Base-by-base conservation (phyloP, 1,140 invertebrate genomes). In the Cherax quadricarinatus region DNA sequence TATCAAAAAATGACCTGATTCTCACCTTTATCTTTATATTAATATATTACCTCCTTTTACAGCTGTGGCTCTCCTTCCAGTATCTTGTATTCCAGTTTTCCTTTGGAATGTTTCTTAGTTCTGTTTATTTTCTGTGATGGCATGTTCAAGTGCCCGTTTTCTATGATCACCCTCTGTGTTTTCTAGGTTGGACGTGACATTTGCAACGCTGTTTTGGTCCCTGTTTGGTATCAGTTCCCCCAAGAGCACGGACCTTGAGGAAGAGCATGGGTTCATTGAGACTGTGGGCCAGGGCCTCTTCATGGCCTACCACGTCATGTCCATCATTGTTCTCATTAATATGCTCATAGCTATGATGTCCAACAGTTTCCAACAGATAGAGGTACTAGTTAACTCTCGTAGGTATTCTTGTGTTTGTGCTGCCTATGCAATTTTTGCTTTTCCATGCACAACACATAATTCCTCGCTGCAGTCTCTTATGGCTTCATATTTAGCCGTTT, bases 341-440 rank as follows among this genome's bases (percentile, higher is more conserved):
- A 98, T 99, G 97, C 96, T 99, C 7, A 99, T 99, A 95, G 98
- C 98, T 94, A 99, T 99, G 98, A 99, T 99, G 98, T 98, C 97
- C 66, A 98, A 98, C 95, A 98, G 98, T 1, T 99, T 98, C 95
- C 97, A 98, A 95, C 97, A 98, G 57, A 99, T 98, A 94, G 98
- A 97, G 93, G 97, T 98, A 96, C 78, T 73, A 60, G 48, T 60
- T 75, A 41, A 53, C 12, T n/a, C 53, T 57, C 57, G 14, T 62
- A 48, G 60, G 48, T 70, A 10, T 60, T 57, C 14, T 51, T 51
- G 9, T 60, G 9, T 51, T 70, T 80, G 6, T 83, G 48, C 73
- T 75, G 73, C 60, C 82, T 82, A 21, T 62, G 48, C 51, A 48
- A 24, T 6, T 89, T 60, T 53, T 41, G 24, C 62, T 82, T 60